These are phyloP conservation scores for Rhogogaster chlorosoma DNA, from an alignment of 2,888 invertebrate species.

Conservation along the genomic window DNA sequence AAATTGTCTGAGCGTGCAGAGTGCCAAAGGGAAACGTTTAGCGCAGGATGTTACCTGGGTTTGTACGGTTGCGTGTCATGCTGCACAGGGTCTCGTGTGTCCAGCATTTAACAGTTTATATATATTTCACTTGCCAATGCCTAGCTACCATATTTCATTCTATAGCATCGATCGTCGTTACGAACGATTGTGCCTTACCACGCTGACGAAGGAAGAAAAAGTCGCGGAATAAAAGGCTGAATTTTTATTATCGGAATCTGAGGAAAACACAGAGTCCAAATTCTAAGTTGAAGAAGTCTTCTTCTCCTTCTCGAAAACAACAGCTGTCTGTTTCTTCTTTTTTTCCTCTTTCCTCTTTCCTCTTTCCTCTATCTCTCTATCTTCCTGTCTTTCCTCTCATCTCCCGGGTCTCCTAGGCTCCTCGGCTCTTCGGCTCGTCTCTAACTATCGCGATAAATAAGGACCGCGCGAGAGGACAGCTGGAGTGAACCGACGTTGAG, in stretches of 20 bases:
- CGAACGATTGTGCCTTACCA: not conserved
- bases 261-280: not conserved
- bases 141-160: not conserved
- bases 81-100: not conserved
- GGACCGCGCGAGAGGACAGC: constrained; percentile 32
- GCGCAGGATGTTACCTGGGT: constrained; percentile 60
- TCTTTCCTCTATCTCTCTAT: constrained; percentile 4
- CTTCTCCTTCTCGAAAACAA: constrained; percentile 37
- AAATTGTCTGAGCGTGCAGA: constrained; percentile 47
- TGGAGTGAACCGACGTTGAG: constrained; percentile 11
- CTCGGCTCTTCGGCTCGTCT: constrained; percentile 1
- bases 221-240: not conserved
- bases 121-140: not conserved
- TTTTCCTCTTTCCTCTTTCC: not conserved
- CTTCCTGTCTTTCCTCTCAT: constrained; percentile 34
- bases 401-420: not conserved
- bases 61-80: constrained; percentile 57
- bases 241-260: not conserved
- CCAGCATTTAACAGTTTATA: not conserved
- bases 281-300: not conserved
- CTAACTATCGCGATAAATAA: constrained; percentile 33
- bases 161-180: not conserved
- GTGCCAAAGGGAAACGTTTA: constrained; percentile 56
- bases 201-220: too few relatives aligned
- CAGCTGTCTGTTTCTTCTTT: constrained; percentile 31